Evolutionary conservation across 2,797 vertebrate genomes (phyloP).

Genomic region (Macropodus opercularis): DNA sequence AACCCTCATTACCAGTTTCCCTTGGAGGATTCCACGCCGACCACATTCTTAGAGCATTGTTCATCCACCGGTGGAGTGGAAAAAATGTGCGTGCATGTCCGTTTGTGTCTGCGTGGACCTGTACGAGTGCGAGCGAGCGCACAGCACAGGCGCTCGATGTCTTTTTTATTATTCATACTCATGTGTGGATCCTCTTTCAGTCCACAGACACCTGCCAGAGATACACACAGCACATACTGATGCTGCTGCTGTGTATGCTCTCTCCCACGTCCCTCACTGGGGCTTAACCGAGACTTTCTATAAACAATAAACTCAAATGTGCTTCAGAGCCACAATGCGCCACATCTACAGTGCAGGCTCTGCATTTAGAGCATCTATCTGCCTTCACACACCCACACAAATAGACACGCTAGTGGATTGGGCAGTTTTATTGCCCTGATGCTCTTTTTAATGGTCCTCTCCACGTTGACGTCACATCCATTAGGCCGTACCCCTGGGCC

Average conservation of each 20-base stretch:
- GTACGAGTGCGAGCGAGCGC: constrained; percentile 29
- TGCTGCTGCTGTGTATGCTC: constrained; percentile 27
- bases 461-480: constrained; percentile 73
- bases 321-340: background rate
- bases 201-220: constrained; percentile 69
- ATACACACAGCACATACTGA: constrained; percentile 48
- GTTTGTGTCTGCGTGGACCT: constrained; percentile 25
- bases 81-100: constrained; percentile 33
- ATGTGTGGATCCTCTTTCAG: constrained; percentile 75
- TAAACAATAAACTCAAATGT: constrained; percentile 28
- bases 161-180: constrained; percentile 78
- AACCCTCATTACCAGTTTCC: constrained; percentile 51
- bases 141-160: constrained; percentile 45
- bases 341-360: background rate
- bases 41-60: constrained; percentile 57
- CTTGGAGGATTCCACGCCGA: constrained; percentile 22
- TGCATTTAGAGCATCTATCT: constrained; percentile 25
- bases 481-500: constrained; percentile 74
- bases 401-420: constrained; percentile 20
- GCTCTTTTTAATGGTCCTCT: constrained; percentile 66
- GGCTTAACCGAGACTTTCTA: constrained; percentile 22
- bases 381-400: constrained; percentile 15
- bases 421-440: constrained; percentile 63
- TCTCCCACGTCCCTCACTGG: background rate
- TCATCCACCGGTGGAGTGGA: constrained; percentile 45